Conservation (phyloP, 2,113 vertebrate genomes). For the Numida meleagris region DNA sequence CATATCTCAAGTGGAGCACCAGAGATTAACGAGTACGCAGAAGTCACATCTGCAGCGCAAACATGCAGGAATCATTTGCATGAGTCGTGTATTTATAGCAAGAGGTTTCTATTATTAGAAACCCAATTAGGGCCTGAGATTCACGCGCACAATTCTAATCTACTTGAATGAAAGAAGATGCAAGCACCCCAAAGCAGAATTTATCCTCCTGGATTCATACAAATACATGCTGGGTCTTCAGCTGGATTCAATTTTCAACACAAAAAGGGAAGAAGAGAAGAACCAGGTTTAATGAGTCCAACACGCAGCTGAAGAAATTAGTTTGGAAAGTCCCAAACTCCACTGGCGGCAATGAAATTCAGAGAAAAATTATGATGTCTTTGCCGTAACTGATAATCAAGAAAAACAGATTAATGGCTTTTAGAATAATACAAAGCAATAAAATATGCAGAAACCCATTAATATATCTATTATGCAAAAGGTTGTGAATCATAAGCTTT, state of each 20-base stretch:
- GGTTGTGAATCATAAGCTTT: constrained; percentile 67
- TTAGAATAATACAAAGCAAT: constrained; percentile 67
- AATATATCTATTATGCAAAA: constrained; percentile 68
- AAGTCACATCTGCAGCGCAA: constrained; percentile 47
- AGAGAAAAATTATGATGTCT: not conserved
- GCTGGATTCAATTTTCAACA: not conserved
- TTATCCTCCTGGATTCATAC: not conserved
- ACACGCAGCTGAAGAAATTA: not conserved
- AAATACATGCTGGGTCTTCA: not conserved
- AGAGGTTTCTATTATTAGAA: constrained; percentile 50
- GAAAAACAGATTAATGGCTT: constrained; percentile 36
- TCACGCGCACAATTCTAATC: not conserved
- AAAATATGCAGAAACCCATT: constrained; percentile 73
- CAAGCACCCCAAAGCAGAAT: constrained; percentile 34
- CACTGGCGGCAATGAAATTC: constrained; percentile 18
- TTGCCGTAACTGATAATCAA: constrained; percentile 47
- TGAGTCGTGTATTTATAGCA: constrained; percentile 47
- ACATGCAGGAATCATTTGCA: not conserved
- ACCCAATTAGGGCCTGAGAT: constrained; percentile 42
- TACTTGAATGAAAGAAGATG: not conserved
- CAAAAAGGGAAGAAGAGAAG: not conserved
- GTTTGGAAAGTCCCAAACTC: not conserved
- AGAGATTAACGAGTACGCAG: constrained; percentile 48
- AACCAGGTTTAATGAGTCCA: not conserved
- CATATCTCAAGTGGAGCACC: not conserved